Evolutionary conservation across 30 jellyfish, hydroid and myxozoan genomes (phyloP).

Genomic region (Thelohanellus kitauei): DNA sequence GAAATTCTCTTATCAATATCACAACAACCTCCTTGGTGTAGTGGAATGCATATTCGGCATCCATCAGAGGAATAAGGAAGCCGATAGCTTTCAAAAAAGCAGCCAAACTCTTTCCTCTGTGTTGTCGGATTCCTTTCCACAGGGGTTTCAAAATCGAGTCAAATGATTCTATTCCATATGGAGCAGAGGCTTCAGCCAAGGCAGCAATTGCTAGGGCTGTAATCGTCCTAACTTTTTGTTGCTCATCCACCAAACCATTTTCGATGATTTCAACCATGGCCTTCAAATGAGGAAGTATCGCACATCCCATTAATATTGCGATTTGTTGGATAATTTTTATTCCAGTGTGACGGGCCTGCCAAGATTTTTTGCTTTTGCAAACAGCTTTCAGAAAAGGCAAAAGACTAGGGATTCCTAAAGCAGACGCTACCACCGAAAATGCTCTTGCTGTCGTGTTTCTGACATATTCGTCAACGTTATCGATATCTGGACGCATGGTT

Average conservation of each 20-base stretch:
- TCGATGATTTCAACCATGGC: conserved; percentile 86
- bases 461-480: conserved; percentile 79
- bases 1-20: conserved; percentile 77
- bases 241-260: conserved; percentile 94
- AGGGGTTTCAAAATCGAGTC: conserved; percentile 94
- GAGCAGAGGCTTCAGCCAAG: conserved; percentile 99
- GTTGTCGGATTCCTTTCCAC: conserved; percentile 35
- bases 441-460: conserved; percentile 99
- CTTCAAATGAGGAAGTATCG: conserved; percentile 83
- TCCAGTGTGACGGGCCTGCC: conserved; percentile 99
- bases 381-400: conserved; percentile 96
- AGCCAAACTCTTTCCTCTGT: conserved; percentile 40
- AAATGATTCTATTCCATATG: conserved; percentile 94
- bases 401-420: conserved; percentile 89
- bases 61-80: conserved; percentile 92
- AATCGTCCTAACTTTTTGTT: conserved; percentile 87
- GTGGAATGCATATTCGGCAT: conserved; percentile 95
- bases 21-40: conserved; percentile 92
- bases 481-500: conserved; percentile 96
- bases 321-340: conserved; percentile 95
- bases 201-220: conserved; percentile 99
- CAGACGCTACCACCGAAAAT: conserved; percentile 96
- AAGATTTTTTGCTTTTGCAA: conserved; percentile 89
- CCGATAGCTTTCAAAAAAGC: conserved; percentile 98
- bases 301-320: conserved; percentile 98